Conservation (phyloP, 2,888 invertebrate genomes). For the Lasius fuliginosus region DNA sequence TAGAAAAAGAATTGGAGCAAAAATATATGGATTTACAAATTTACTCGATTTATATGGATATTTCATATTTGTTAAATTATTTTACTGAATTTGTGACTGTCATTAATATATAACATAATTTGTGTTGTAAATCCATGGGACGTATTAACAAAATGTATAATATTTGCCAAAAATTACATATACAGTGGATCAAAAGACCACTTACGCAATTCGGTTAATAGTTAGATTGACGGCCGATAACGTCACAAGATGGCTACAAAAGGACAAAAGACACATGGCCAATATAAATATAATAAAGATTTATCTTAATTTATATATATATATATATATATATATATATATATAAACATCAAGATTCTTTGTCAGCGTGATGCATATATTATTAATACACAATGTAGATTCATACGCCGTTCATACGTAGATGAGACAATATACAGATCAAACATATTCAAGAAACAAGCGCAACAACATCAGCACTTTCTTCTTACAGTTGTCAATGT, state of each 20-base stretch:
- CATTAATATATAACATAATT: slow-evolving; percentile 5
- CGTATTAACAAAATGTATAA: slow-evolving; percentile 72
- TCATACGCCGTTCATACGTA: slow-evolving; percentile 59
- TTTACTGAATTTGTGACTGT: slow-evolving; percentile 5
- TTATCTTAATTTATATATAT: slow-evolving; percentile 63
- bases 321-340: slow-evolving; percentile 33
- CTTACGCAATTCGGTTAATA: slow-evolving; percentile 97
- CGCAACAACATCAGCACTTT: slow-evolving; percentile 69
- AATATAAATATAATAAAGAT: slow-evolving; percentile 78
- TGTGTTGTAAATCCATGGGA: slow-evolving; percentile 81
- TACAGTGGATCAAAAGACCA: slow-evolving; percentile 87
- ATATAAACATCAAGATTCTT: slow-evolving; percentile 67
- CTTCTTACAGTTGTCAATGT: slow-evolving; percentile 69
- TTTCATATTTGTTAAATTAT: slow-evolving; percentile 5
- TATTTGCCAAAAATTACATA: slow-evolving; percentile 80
- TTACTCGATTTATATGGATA: slow-evolving; percentile 34
- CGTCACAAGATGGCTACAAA: slow-evolving; percentile 95
- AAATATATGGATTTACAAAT: slow-evolving; percentile 78
- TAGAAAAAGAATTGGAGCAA: slow-evolving; percentile 62
- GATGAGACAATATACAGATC: slow-evolving; percentile 68
- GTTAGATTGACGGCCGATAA: slow-evolving; percentile 97
- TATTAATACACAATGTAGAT: slow-evolving; percentile 70
- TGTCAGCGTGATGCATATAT: slow-evolving; percentile 73
- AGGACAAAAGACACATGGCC: slow-evolving; percentile 85
- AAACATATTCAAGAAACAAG: slow-evolving; percentile 71